Evolutionary conservation across 2,113 vertebrate species (phyloP), one percentile per base, ranked within the genome.

Genomic region (Eleginops maclovinus): DNA sequence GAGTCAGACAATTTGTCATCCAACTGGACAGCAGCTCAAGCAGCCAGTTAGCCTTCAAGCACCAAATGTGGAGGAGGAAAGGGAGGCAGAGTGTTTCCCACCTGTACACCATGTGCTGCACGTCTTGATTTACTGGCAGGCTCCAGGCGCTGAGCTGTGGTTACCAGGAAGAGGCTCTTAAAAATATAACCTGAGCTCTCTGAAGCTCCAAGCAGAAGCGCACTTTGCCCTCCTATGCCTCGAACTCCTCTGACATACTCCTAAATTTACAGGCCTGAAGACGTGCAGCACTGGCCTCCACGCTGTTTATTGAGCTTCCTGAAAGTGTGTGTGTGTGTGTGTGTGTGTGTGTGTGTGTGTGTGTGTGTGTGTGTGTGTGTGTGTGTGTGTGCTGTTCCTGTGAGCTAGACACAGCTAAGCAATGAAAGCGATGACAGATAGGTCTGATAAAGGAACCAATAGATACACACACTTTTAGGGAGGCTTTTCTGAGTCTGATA

Each of bases 31-130:
- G 60, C 15, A 0, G 75, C 76, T 72, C 65, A 51, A 56, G 41
- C 40, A 53, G 47, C 16, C 22, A 65, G 61, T 72, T 24, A 24
- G 73, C 71, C 68, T 50, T 61, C 22, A 24, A 76, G 76, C 72
- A 70, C 46, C 69, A 49, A 82, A 54, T 41, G 71, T 31, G 58
- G 9, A 58, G 14, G 73, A 75, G 43, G 28, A 78, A 79, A 55
- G 55, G 73, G 15, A 59, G 75, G 77, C 53, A 60, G 60, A 64
- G 36, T 41, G 61, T 55, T 60, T 61, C 75, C 83, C 91, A 92
- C 91, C 87, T 92, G 90, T 68, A 72, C 53, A 31, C 83, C 91
- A 93, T 92, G 92, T 92, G 91, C 79, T 43, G 73, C 54, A 64
- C 84, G 71, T 74, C 77, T 83, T 91, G 87, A 91, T 92, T 93